Base-by-base conservation (phyloP, 1,140 invertebrate genomes). In the Cyrtorhinus lividipennis region DNA sequence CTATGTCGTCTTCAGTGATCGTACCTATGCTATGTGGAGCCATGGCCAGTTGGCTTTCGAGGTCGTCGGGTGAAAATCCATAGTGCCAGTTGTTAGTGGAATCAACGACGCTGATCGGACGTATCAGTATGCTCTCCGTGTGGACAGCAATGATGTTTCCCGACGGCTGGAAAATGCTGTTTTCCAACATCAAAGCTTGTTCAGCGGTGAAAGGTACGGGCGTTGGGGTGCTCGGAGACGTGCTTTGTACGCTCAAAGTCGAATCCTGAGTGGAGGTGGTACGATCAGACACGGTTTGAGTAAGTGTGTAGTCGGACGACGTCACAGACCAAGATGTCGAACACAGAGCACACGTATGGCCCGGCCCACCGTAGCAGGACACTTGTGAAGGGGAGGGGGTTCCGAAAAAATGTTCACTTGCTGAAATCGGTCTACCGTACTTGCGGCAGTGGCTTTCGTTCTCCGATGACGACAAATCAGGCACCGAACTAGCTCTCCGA, bases 231-330 rank as follows among this genome's bases (percentile, higher is more conserved):
- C 63, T 63, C 12, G 66, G 64, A 12, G 62, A 64, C 15, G 65
- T 64, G 27, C 64, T 65, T 12, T 65, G 65, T 12, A 67, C 57
- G 56, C 67, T 68, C 2, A 68, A 24, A n/a, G 67, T 68, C 1
- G 65, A 66, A 57, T 68, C 67, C 53, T 68, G 67, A 25, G 67
- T 68, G 1, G 67, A 68, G 2, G 57, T 64, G 0, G 65, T 64
- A 27, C 62, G 15, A 44, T 68, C 67, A 1, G 63, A 62, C 18
- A 68, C 67, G 20, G 65, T 68, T 60, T 68, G 67, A 30, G 2
- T 59, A 12, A 59, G 24, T 1, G 58, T 66, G 56, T 53, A 66
- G 18, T 66, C 65, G 38, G 65, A 63, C 0, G 65, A 64, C 0
- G 65, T 62, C 12, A 27, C 13, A n/a, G 58, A 59, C 58, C 58